phyloP scores from a whole-genome alignment of 64 coral and sea anemone genomes.

The Montipora foliosa region DNA sequence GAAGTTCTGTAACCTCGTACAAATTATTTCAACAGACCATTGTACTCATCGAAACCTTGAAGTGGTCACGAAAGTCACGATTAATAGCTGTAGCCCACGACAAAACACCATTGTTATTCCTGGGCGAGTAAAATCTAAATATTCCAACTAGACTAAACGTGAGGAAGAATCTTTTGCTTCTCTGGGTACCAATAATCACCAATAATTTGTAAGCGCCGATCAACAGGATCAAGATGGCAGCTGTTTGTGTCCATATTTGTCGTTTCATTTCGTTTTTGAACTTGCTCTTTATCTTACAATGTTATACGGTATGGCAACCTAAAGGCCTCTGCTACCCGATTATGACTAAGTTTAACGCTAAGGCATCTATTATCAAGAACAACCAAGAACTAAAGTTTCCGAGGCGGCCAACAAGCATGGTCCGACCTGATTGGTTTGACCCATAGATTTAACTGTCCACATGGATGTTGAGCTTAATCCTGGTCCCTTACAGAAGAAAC shows the following conservation, averaged over 20 bases:
- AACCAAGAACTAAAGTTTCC: conserved; percentile 17
- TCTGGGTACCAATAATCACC: too few relatives aligned
- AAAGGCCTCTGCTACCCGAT: not conserved
- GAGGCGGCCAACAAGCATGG: not conserved
- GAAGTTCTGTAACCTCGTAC: too few relatives aligned
- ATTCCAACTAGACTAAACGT: too few relatives aligned
- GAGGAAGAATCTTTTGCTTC: too few relatives aligned
- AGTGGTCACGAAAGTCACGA: too few relatives aligned
- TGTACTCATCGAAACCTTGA: too few relatives aligned
- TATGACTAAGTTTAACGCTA: conserved; percentile 15
- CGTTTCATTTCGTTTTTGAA: conserved; percentile 13
- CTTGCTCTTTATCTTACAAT: conserved; percentile 8
- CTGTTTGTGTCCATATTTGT: conserved; percentile 7
- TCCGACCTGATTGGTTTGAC: too few relatives aligned
- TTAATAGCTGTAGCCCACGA: too few relatives aligned
- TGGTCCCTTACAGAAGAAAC: conserved; percentile 11
- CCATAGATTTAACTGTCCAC: conserved; percentile 11
- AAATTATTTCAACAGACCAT: too few relatives aligned
- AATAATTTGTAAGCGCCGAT: not conserved
- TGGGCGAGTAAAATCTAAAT: too few relatives aligned
- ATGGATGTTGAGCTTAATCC: conserved; percentile 32
- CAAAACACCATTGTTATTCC: too few relatives aligned
- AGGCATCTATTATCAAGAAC: conserved; percentile 12
- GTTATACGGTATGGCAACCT: not conserved
- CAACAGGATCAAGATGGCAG: conserved; percentile 1